Base-by-base conservation (phyloP, 2,113 vertebrate species). In the Pollimyrus isidori region DNA sequence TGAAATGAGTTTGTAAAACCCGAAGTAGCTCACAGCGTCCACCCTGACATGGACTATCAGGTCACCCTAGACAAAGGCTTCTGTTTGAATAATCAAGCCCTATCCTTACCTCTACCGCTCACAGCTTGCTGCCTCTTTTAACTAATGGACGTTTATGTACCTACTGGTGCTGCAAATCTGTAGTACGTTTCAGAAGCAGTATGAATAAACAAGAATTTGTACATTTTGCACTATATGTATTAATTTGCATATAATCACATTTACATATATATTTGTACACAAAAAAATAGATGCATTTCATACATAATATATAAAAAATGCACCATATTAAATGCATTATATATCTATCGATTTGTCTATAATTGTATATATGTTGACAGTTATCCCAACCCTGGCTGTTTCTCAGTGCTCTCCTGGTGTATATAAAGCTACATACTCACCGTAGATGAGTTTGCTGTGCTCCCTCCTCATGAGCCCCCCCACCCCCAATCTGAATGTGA, bases 281-380 rank as follows among this genome's bases (percentile, higher is more conserved):
- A 42, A 26, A 88, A 48, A 76, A 48, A 88, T 45, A 73, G 69
- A 42, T 80, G 35, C 73, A 48, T 69, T 87, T 87, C 52, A 58
- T 53, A 88, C 69, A 46, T 48, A 80, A 88, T 88, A 88, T 39
- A 52, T 21, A 69, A 69, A 52, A 80, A 82, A 53, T 50, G 69
- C 65, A 50, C 65, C 65, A 53, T 52, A 88, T 50, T 91, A 15
- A 53, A 56, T 39, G 88, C 46, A 89, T 90, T 82, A 88, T 76
- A 85, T 85, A 7, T 52, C 86, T 19, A 42, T 87, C 80, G 85
- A 80, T 90, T 80, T 83, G 21, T 90, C 91, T 88, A 23, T 73
- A 87, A 92, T 93, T 93, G 93, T 94, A 93, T 89, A 93, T 93
- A 92, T 93, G 92, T 94, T 73, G 88, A 93, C 92, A 92, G 90